Base-by-base conservation (phyloP, 2,113 vertebrate genomes). In the Barbus barbus region DNA sequence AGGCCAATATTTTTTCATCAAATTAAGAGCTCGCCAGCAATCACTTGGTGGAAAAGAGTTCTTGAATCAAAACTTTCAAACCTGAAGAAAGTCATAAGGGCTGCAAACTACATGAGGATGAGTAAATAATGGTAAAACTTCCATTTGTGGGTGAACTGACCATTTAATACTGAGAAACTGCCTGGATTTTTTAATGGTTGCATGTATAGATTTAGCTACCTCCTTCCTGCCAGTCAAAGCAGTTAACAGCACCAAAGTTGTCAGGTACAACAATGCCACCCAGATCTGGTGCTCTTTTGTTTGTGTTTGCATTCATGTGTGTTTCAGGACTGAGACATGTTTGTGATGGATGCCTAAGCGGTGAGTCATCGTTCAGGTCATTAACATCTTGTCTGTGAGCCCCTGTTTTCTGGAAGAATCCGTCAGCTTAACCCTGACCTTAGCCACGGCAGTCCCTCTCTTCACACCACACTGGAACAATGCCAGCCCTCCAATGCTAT, bases 381-480 rank as follows among this genome's bases (percentile, higher is more conserved):
- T 93, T 93, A 91, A 89, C 92, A 92, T 93, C 89, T 91, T 85
- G 90, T 93, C 87, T 85, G 90, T 82, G 85, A 84, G 90, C 86
- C 88, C 85, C 87, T 89, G 53, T 92, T 87, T 93, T 91, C 85
- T 60, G 83, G 88, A 91, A 90, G 89, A 91, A 91, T 90, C 90
- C 89, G 78, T 88, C 85, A 89, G 91, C 93, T 94, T 93, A 94
- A 94, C 92, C 93, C 86, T 90, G 91, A 92, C 91, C 93, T 91
- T 87, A 87, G 86, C 86, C 86, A 87, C 60, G 44, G 84, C 87
- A 81, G 84, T 63, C 63, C 58, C 16, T 48, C 31, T 88, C 88
- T 90, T 84, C 88, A 90, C 90, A 86, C 87, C 61, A 83, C 71
- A 83, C 84, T 92, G 89, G 91, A 91, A 93, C 93, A 94, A 93